These are phyloP conservation scores for Diarsia brunnea DNA, from an alignment of 2,888 invertebrate species.

Conservation along the genomic window DNA sequence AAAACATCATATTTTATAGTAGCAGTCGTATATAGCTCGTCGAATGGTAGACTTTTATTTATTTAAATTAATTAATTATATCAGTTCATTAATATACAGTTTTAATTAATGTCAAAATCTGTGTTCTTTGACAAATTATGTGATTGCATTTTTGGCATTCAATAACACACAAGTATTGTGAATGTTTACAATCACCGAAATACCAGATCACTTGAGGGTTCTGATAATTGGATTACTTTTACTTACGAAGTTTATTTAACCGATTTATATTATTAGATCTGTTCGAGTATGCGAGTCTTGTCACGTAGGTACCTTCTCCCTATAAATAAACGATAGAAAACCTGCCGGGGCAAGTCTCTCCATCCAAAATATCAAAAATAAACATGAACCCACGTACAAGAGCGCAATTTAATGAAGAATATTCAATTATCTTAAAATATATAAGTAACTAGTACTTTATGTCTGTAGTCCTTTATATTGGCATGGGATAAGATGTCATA, in stretches of 20 bases:
- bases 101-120: background rate
- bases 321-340: constrained; percentile 61
- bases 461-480: constrained; percentile 41
- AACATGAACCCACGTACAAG: constrained; percentile 4
- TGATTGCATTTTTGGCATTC: constrained; percentile 1
- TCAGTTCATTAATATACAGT: background rate
- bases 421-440: constrained; percentile 43
- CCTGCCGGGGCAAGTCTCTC: constrained; percentile 21
- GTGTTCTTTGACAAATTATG: background rate
- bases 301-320: constrained; percentile 67
- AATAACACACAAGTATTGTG: background rate
- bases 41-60: background rate
- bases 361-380: constrained; percentile 37
- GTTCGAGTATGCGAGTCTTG: constrained; percentile 62
- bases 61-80: constrained; percentile 8
- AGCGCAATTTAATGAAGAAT: constrained; percentile 22
- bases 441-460: constrained; percentile 42
- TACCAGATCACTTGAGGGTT: constrained; percentile 16
- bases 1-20: constrained; percentile 21
- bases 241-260: constrained; percentile 39
- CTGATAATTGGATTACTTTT: constrained; percentile 40
- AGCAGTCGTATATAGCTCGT: background rate
- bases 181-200: constrained; percentile 3
- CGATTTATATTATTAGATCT: constrained; percentile 46
- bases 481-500: constrained; percentile 58